phyloP scores from a whole-genome alignment of 2,797 vertebrate genomes.

The Pterois miles region DNA sequence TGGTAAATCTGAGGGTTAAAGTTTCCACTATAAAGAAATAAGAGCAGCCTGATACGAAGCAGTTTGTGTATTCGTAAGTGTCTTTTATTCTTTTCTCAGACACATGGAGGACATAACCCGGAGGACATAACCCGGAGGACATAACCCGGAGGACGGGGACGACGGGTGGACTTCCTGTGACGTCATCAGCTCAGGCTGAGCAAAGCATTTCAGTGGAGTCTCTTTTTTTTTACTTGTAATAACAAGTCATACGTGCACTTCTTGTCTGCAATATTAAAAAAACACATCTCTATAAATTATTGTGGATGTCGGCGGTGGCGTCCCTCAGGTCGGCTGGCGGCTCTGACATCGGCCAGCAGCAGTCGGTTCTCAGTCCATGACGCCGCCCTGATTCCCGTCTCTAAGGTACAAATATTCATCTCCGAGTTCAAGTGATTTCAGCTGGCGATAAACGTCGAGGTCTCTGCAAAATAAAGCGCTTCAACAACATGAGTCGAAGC shows the following conservation, averaged over 20 bases:
- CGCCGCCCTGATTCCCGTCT: too few relatives aligned
- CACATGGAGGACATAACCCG: constrained; percentile 78
- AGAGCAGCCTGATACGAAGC: constrained; percentile 8
- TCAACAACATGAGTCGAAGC: constrained; percentile 50
- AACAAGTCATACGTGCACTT: constrained; percentile 71
- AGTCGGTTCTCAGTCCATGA: constrained; percentile 24
- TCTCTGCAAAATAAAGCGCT: constrained; percentile 33
- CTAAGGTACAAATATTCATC: constrained; percentile 14
- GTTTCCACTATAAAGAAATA: too few relatives aligned
- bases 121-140: too few relatives aligned
- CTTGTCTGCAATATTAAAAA: constrained; percentile 65
- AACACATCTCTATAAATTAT: constrained; percentile 53
- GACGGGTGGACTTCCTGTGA: constrained; percentile 46
- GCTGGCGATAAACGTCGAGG: constrained; percentile 19
- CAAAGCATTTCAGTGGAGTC: constrained; percentile 47
- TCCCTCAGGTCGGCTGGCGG: constrained; percentile 29
- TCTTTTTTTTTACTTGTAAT: constrained; percentile 37
- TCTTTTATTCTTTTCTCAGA: constrained; percentile 80
- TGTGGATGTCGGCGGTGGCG: constrained; percentile 35
- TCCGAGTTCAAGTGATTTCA: constrained; percentile 47
- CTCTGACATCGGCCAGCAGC: constrained; percentile 67
- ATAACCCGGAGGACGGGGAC: constrained; percentile 72
- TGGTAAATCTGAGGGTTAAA: too few relatives aligned
- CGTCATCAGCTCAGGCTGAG: constrained; percentile 49
- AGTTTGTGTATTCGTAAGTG: constrained; percentile 65